Conservation (phyloP, 2,113 vertebrate species). For the Notechis scutatus region DNA sequence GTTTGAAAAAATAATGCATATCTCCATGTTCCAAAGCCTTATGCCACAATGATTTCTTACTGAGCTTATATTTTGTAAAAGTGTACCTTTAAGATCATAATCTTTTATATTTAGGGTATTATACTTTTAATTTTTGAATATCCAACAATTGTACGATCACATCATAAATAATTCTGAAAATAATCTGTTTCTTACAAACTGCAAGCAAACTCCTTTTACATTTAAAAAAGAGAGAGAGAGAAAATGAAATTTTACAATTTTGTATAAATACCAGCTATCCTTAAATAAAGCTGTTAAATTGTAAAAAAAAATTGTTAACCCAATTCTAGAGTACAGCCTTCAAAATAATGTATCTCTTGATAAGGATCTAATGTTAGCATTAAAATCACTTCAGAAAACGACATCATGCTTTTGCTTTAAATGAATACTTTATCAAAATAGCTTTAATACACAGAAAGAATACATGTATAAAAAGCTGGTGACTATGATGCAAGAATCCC, state of each 20-base stretch:
- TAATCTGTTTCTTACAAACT: background rate
- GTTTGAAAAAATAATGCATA: background rate
- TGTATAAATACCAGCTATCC: background rate
- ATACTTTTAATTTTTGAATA: background rate
- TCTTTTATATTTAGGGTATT: background rate
- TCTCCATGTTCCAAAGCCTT: background rate
- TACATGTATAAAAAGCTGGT: constrained; percentile 28
- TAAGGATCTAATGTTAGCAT: background rate
- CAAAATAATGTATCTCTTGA: constrained; percentile 17
- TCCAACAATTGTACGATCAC: background rate
- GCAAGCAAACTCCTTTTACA: background rate
- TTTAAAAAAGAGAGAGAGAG: background rate
- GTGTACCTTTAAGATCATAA: background rate
- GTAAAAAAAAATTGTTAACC: constrained; percentile 3
- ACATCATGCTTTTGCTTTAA: background rate
- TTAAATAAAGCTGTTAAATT: background rate
- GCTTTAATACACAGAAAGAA: background rate
- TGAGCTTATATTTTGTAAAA: background rate
- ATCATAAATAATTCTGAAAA: background rate
- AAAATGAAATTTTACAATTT: background rate
- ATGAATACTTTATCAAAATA: constrained; percentile 20
- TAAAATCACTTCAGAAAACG: constrained; percentile 8
- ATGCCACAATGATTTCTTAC: background rate
- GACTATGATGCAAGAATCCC: constrained; percentile 5
- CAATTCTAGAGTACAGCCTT: constrained; percentile 7